Percentiles rank a stretch among this genome's conserved stretches.
phyloP scores from a whole-genome alignment of 2,888 invertebrate genomes.

The Drosophila aldrichi region DNA sequence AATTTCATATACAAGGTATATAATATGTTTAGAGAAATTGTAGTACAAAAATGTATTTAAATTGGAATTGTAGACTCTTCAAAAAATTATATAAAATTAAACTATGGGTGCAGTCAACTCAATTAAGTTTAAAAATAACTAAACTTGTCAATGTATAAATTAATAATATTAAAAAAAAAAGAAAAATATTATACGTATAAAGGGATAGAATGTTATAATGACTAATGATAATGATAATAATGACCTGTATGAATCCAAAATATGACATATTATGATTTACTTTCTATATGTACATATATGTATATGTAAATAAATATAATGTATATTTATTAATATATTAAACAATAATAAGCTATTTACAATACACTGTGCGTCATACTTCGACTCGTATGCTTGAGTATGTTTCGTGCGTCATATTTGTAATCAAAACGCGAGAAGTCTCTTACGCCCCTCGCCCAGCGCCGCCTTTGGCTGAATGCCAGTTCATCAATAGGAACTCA shows the following conservation, averaged over 20 bases:
- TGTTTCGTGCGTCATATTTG: slow-evolving; percentile 62
- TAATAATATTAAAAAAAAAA: too few relatives aligned
- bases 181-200: too few relatives aligned
- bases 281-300: too few relatives aligned
- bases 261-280: too few relatives aligned
- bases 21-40: not conserved
- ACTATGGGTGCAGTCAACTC: too few relatives aligned
- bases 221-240: too few relatives aligned
- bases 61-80: not conserved
- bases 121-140: too few relatives aligned
- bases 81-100: not conserved
- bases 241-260: too few relatives aligned
- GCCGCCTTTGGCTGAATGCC: slow-evolving; percentile 22
- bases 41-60: not conserved
- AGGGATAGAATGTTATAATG: too few relatives aligned
- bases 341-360: too few relatives aligned
- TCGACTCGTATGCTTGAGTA: slow-evolving; percentile 7
- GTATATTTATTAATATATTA: not conserved
- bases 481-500: slow-evolving; percentile 70
- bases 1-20: not conserved
- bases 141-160: too few relatives aligned
- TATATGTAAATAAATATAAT: too few relatives aligned
- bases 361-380: slow-evolving; percentile 31
- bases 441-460: not conserved
- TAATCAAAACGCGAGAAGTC: slow-evolving; percentile 62